Evolutionary conservation across 1,140 invertebrate species (phyloP).

Genomic region (Drosophila rhopaloa): DNA sequence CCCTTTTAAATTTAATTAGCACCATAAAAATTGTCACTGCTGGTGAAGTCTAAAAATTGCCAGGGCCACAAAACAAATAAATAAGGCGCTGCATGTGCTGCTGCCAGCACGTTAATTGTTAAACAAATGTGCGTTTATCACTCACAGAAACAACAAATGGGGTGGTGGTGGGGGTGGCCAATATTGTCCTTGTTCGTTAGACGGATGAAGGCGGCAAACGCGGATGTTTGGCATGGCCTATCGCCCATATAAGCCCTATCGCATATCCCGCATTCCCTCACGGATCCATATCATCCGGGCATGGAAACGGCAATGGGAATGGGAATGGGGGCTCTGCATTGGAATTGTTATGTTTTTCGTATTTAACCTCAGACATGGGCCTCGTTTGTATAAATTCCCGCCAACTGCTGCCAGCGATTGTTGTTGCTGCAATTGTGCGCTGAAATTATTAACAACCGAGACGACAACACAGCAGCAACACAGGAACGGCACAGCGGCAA

Average conservation of each 20-base stretch:
- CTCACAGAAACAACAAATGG: slow-evolving; percentile 41
- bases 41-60: slow-evolving; percentile 29
- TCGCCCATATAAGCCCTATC: slow-evolving; percentile 35
- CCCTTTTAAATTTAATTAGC: slow-evolving; percentile 53
- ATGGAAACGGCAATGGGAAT: slow-evolving; percentile 4
- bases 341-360: slow-evolving; percentile 78
- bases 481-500: slow-evolving; percentile 19
- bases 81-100: slow-evolving; percentile 51
- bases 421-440: slow-evolving; percentile 63
- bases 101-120: slow-evolving; percentile 72
- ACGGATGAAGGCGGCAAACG: slow-evolving; percentile 62
- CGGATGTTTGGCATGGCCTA: slow-evolving; percentile 30
- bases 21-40: slow-evolving; percentile 56
- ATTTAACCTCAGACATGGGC: slow-evolving; percentile 81
- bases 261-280: slow-evolving; percentile 41
- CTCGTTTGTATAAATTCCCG: slow-evolving; percentile 77
- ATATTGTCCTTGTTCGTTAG: slow-evolving; percentile 75
- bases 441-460: slow-evolving; percentile 72
- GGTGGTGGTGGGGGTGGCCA: slow-evolving; percentile 24
- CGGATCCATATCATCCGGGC: slow-evolving; percentile 53
- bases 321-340: slow-evolving; percentile 19
- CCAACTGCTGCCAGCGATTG: slow-evolving; percentile 49
- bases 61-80: slow-evolving; percentile 22
- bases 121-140: slow-evolving; percentile 79
- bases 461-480: slow-evolving; percentile 17